phyloP scores from a whole-genome alignment of 2,797 vertebrate genomes.

The Microctenopoma stevenorrisi region DNA sequence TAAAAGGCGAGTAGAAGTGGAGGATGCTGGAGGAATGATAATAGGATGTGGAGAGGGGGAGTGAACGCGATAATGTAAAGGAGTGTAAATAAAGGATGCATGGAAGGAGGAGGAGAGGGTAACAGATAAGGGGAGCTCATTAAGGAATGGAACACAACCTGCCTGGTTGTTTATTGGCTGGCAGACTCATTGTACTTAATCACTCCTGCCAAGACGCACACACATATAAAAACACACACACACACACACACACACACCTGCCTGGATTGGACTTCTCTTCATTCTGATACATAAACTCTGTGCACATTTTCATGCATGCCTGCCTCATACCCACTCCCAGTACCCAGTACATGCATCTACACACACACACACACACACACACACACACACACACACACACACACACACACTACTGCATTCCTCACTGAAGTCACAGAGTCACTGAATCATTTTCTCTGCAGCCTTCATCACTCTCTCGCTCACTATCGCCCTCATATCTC shows the following conservation, averaged over 20 bases:
- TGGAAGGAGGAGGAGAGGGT: slow-evolving; percentile 55
- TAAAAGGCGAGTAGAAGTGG: slow-evolving; percentile 40
- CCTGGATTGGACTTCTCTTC: slow-evolving; percentile 17
- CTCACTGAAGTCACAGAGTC: slow-evolving; percentile 64
- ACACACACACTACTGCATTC: slow-evolving; percentile 34
- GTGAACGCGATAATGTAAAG: slow-evolving; percentile 62
- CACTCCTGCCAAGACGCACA: slow-evolving; percentile 58
- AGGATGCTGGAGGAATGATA: slow-evolving; percentile 62
- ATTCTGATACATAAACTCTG: slow-evolving; percentile 17
- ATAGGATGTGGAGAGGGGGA: slow-evolving; percentile 44
- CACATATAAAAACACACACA: not conserved
- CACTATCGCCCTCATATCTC: slow-evolving; percentile 49
- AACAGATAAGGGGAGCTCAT: slow-evolving; percentile 73
- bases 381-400: slow-evolving; percentile 7
- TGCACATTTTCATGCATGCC: slow-evolving; percentile 26
- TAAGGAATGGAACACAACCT: slow-evolving; percentile 72
- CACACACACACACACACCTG: slow-evolving; percentile 1
- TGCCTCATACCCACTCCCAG: slow-evolving; percentile 1
- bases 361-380: not conserved
- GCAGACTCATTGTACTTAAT: slow-evolving; percentile 69
- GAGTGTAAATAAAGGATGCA: slow-evolving; percentile 66
- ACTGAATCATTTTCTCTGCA: slow-evolving; percentile 70
- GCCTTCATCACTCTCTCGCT: slow-evolving; percentile 60
- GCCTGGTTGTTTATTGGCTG: slow-evolving; percentile 72
- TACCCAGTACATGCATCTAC: not conserved